Evolutionary conservation across 2,888 invertebrate genomes (phyloP).

Genomic region (Cephus pulcher): DNA sequence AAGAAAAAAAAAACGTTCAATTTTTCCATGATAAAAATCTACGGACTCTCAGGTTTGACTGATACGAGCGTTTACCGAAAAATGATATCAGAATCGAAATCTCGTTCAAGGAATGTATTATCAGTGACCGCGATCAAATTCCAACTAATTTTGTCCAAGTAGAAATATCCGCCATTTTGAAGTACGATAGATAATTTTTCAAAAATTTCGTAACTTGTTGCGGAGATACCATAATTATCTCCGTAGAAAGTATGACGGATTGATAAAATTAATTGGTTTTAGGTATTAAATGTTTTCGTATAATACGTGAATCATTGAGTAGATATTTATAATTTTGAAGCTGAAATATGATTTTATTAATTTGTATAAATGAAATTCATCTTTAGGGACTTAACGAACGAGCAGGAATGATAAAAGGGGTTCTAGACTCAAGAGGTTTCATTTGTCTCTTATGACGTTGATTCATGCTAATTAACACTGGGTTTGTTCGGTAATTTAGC

Average conservation of each 20-base stretch:
- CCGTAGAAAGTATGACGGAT: neutral
- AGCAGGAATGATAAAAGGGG: neutral
- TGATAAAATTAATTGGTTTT: neutral
- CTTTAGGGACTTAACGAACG: neutral
- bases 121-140: neutral
- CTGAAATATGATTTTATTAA: neutral
- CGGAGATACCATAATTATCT: neutral
- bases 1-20: neutral
- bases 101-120: neutral
- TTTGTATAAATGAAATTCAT: neutral
- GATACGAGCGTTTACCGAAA: neutral
- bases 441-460: no score
- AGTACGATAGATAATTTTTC: neutral
- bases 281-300: conserved; percentile 1
- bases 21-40: neutral
- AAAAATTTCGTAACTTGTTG: neutral
- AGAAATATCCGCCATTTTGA: neutral
- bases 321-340: conserved; percentile 16
- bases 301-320: conserved; percentile 13
- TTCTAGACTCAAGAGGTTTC: neutral
- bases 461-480: neutral
- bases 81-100: neutral
- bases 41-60: neutral
- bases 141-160: neutral
- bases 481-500: neutral